Conservation (phyloP, 2,888 invertebrate genomes). For the Parelbella ahira region DNA sequence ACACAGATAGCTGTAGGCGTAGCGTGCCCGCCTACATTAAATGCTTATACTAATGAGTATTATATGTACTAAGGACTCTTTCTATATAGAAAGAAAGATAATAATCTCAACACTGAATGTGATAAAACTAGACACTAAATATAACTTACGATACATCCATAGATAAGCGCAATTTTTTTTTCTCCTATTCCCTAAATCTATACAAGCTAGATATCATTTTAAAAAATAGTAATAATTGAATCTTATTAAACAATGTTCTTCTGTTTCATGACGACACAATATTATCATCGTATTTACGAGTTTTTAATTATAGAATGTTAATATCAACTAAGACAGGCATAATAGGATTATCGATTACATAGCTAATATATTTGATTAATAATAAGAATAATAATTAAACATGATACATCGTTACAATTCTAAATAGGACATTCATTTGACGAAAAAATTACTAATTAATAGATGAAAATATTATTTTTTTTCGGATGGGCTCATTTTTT, state of each 20-base stretch:
- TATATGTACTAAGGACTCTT: constrained; percentile 60
- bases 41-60: constrained; percentile 68
- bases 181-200: background rate
- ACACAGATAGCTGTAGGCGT: constrained; percentile 45
- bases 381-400: constrained; percentile 14
- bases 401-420: too few relatives aligned
- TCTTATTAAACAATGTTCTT: constrained; percentile 31
- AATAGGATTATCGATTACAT: constrained; percentile 7
- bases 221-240: constrained; percentile 28
- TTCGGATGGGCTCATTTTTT: constrained; percentile 43
- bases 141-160: constrained; percentile 28
- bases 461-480: constrained; percentile 6
- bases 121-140: constrained; percentile 43
- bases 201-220: constrained; percentile 24
- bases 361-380: constrained; percentile 15
- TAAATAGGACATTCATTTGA: constrained; percentile 21
- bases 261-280: constrained; percentile 48
- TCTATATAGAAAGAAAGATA: constrained; percentile 41
- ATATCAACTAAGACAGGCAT: constrained; percentile 29
- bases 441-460: constrained; percentile 11
- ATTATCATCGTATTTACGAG: constrained; percentile 32
- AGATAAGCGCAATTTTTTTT: constrained; percentile 19
- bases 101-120: constrained; percentile 59
- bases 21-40: constrained; percentile 51
- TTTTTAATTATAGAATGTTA: constrained; percentile 38